phyloP scores from a whole-genome alignment of 2,113 vertebrate genomes.

The Neoarius graeffei region DNA sequence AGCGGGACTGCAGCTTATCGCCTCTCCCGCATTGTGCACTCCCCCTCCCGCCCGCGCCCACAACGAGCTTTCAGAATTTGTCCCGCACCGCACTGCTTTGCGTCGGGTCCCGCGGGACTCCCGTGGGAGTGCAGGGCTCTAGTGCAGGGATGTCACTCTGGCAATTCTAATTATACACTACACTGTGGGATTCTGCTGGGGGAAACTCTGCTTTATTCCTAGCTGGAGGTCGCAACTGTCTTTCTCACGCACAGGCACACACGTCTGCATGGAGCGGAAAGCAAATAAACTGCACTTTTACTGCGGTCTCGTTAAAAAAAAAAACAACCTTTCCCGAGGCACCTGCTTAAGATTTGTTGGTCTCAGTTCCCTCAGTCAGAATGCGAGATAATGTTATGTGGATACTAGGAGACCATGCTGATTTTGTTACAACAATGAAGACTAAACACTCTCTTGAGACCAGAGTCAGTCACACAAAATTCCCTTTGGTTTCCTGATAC shows the following conservation, averaged over 20 bases:
- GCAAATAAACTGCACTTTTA: slow-evolving; percentile 30
- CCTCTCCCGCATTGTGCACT: too few species aligned
- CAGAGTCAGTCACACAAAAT: slow-evolving; percentile 32
- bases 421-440: slow-evolving; percentile 47
- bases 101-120: too few species aligned
- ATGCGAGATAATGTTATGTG: slow-evolving; percentile 2
- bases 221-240: slow-evolving; percentile 16
- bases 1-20: too few species aligned
- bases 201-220: slow-evolving; percentile 4
- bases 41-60: too few species aligned
- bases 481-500: slow-evolving; percentile 15
- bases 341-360: slow-evolving; percentile 40
- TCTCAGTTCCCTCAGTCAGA: not conserved
- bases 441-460: slow-evolving; percentile 13
- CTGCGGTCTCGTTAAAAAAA: slow-evolving; percentile 37
- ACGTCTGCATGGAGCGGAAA: slow-evolving; percentile 11
- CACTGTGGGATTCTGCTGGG: not conserved
- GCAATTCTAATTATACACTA: slow-evolving; percentile 15
- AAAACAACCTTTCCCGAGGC: slow-evolving; percentile 49
- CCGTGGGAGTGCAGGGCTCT: too few species aligned
- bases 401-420: not conserved
- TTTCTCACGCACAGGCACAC: not conserved
- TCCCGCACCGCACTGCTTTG: too few species aligned
- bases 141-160: not conserved
- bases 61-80: too few species aligned